Percentiles rank a stretch among this genome's conserved stretches.
These are phyloP conservation scores for Ctenodactylus gundi DNA, from an alignment of 2,113 vertebrate genomes.

Conservation along the genomic window DNA sequence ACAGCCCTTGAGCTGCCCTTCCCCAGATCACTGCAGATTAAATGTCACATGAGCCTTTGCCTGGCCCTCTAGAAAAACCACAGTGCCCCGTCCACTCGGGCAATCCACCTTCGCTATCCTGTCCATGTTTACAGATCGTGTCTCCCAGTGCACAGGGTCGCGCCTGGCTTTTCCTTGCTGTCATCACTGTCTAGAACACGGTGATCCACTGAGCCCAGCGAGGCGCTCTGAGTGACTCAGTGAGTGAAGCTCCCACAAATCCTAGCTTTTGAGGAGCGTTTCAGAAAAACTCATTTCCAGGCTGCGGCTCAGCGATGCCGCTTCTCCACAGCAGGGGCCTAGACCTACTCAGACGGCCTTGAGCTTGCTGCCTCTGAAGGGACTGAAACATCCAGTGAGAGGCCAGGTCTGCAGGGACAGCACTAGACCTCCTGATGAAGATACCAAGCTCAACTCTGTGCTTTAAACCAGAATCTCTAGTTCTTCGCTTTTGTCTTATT, in stretches of 20 bases:
- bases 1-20: background rate
- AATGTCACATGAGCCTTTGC: background rate
- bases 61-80: background rate
- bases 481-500: too few species aligned
- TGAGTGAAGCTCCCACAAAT: background rate
- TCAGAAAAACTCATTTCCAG: background rate
- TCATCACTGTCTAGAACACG: background rate
- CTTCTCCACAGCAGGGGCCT: background rate
- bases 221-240: background rate
- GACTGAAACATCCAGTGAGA: background rate
- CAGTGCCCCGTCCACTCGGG: too few species aligned
- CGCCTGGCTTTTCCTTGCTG: background rate
- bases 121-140: fast-evolving
- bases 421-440: background rate
- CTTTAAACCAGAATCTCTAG: background rate
- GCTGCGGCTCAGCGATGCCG: background rate
- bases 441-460: background rate
- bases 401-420: background rate
- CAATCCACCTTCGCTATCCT: fast-evolving
- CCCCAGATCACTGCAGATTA: background rate
- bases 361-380: background rate
- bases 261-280: background rate
- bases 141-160: background rate
- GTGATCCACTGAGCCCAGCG: background rate
- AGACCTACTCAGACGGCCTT: background rate